These are phyloP conservation scores for Ladona fulva DNA, from an alignment of 1,140 invertebrate genomes.

Conservation along the genomic window DNA sequence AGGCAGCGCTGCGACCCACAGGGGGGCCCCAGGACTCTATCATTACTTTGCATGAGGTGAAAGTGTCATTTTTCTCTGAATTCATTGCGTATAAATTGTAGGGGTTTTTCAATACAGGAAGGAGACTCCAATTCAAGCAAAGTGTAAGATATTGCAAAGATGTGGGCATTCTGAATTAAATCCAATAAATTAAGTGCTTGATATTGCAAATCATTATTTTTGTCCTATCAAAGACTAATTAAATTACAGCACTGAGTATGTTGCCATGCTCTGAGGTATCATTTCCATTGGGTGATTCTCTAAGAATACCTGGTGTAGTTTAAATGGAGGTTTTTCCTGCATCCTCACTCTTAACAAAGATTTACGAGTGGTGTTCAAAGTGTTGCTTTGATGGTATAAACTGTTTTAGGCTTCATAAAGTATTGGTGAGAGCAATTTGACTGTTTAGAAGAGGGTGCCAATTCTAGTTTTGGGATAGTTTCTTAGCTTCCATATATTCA, in stretches of 20 bases:
- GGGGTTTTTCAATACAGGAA: too few relatives aligned
- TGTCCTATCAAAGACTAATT: too few relatives aligned
- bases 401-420: neutral
- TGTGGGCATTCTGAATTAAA: too few relatives aligned
- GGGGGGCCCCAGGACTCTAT: neutral
- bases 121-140: too few relatives aligned
- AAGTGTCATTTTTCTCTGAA: neutral
- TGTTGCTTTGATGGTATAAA: neutral
- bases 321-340: neutral
- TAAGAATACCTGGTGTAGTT: neutral
- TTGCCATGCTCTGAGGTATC: too few relatives aligned
- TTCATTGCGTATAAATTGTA: neutral
- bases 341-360: neutral
- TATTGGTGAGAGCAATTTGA: neutral
- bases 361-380: neutral
- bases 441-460: neutral
- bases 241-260: too few relatives aligned
- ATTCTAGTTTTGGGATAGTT: neutral
- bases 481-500: neutral
- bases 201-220: too few relatives aligned
- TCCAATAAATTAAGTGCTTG: too few relatives aligned
- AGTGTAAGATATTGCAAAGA: too few relatives aligned
- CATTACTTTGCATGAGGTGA: constrained; percentile 6
- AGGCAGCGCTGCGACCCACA: neutral
- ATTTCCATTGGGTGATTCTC: too few relatives aligned